Conservation (phyloP, 2,888 invertebrate genomes). For the Trypoxylon attenuatum region DNA sequence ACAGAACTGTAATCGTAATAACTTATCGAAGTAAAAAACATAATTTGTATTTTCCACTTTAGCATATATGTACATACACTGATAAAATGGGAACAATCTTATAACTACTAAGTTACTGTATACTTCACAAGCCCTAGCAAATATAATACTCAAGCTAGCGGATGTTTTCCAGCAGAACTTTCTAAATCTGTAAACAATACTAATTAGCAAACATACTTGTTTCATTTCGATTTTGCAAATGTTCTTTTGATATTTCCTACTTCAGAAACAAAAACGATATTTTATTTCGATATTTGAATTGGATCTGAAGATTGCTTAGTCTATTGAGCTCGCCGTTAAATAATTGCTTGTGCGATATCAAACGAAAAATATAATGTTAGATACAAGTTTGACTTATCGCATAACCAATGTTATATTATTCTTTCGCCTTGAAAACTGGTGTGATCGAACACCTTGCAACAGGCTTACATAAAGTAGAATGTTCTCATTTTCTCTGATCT, state of each 20-base stretch:
- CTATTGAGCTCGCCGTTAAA: no score
- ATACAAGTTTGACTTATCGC: conserved; percentile 9
- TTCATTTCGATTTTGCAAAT: not conserved
- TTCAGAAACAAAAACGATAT: no score
- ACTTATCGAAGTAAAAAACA: conserved; percentile 57
- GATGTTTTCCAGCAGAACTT: conserved; percentile 14
- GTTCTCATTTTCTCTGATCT: conserved; percentile 13
- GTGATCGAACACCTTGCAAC: conserved; percentile 8
- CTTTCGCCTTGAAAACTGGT: conserved; percentile 7
- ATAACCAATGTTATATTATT: conserved; percentile 7
- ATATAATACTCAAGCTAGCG: conserved; percentile 40
- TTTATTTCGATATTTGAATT: no score
- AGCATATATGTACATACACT: conserved; percentile 53
- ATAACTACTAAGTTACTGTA: conserved; percentile 35
- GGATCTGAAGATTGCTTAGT: no score
- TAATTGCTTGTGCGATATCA: not conserved
- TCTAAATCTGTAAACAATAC: conserved; percentile 15
- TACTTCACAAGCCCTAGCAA: conserved; percentile 35
- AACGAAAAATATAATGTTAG: no score
- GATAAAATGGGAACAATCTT: conserved; percentile 50
- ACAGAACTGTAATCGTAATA: not conserved
- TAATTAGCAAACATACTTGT: not conserved
- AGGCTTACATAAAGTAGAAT: conserved; percentile 16
- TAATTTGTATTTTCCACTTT: conserved; percentile 55
- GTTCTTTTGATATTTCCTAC: not conserved